Evolutionary conservation across 1,140 invertebrate species (phyloP).

Genomic region (Pseudachorutes palmiensis): DNA sequence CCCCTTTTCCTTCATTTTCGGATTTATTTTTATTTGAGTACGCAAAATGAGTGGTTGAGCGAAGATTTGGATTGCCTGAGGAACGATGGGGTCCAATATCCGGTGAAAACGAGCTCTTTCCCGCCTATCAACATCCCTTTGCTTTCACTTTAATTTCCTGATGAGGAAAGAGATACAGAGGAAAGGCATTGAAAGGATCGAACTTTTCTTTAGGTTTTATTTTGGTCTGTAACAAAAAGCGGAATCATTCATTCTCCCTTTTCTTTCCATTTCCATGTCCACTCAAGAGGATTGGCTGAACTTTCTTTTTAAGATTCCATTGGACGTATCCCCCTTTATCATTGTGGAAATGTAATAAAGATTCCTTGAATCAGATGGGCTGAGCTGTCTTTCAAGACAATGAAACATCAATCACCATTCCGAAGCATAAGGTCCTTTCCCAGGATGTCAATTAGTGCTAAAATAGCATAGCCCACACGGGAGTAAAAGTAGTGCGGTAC

Average conservation of each 20-base stretch:
- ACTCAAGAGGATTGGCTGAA: too few relatives aligned
- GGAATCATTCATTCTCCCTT: neutral
- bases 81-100: neutral
- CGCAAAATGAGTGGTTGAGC: neutral
- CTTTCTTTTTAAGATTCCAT: too few relatives aligned
- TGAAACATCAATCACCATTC: neutral
- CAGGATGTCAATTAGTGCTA: neutral
- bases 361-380: too few relatives aligned
- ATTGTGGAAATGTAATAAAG: too few relatives aligned
- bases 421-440: neutral
- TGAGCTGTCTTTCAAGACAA: too few relatives aligned
- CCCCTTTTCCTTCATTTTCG: too few relatives aligned
- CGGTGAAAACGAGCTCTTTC: neutral
- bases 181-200: neutral
- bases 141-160: neutral
- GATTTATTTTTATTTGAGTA: too few relatives aligned
- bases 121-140: neutral
- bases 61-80: neutral
- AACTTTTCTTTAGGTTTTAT: neutral
- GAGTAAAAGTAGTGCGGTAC: neutral
- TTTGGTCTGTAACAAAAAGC: neutral
- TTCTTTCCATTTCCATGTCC: neutral
- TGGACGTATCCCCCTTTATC: too few relatives aligned
- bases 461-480: neutral
- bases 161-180: neutral